Evolutionary conservation across 2,113 vertebrate genomes (phyloP), one percentile per base, ranked within the genome.

Genomic region (Baryphthengus martii): DNA sequence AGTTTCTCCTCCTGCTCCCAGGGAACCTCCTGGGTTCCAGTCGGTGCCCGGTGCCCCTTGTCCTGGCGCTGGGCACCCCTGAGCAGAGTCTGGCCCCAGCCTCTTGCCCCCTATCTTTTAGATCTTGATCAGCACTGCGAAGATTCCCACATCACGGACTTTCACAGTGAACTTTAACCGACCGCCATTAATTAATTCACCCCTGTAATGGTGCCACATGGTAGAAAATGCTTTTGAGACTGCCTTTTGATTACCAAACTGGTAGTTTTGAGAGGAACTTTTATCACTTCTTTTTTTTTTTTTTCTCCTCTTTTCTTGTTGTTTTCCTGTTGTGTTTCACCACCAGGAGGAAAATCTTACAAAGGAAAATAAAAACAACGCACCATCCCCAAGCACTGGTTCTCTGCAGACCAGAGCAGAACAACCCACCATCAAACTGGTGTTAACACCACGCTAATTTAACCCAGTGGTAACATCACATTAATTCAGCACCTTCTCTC

Each of bases 171-270:
- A 8, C 33, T 37, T 63, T 13, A 75, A 50, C 35, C 56, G 61
- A 8, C 35, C 33, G 0, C n/a, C n/a, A n/a, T n/a, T 0, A 1
- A 21, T 42, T 28, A 44, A 67, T 37, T 71, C 50, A 53, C 7
- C 20, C 31, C 61, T 11, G 49, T 18, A 29, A 6, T 1, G 18
- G 28, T 31, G 70, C 28, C 35, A 25, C 5, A 18, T 58, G 16
- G 8, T 1, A 19, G 40, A 65, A 89, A 81, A 66, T 15, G 65
- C 59, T 62, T 31, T 29, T 1, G 24, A 28, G 45, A 42, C 11
- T 13, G n/a, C 70, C 63, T 62, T n/a, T 26, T 1, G 7, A 63
- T 31, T 24, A 33, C 3, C 72, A 49, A 26, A 31, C 33, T 3
- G 37, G 1, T 3, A 33, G 23, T 63, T 66, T 6, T 11, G 35